Percentiles rank a stretch among this genome's conserved stretches.
Evolutionary conservation across 2,888 invertebrate species (phyloP).

Genomic region (Neocrepidodera transversa): DNA sequence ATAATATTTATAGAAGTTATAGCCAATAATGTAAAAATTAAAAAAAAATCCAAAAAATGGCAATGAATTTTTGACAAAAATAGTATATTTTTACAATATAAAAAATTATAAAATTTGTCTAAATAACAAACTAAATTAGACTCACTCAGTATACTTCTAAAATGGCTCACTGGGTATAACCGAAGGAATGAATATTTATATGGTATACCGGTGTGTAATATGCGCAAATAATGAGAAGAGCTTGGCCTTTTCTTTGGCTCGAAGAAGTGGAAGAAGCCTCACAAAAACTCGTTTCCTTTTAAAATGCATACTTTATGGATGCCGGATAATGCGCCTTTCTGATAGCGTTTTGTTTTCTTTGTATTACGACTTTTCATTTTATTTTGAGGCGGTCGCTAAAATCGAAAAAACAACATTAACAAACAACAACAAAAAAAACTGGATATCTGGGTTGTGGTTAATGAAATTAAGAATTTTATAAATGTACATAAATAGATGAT

Average conservation of each 20-base stretch:
- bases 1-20: no score
- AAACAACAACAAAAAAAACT: no score
- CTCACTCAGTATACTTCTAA: no score
- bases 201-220: slow-evolving; percentile 51
- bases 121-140: no score
- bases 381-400: slow-evolving; percentile 10
- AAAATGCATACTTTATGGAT: slow-evolving; percentile 58
- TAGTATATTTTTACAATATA: no score
- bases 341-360: slow-evolving; percentile 39
- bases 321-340: slow-evolving; percentile 51
- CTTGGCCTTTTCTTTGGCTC: slow-evolving; percentile 48
- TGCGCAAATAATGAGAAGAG: slow-evolving; percentile 55
- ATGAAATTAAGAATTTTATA: background rate
- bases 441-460: background rate
- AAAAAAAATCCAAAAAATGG: no score
- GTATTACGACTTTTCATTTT: slow-evolving; percentile 34
- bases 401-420: background rate
- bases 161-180: slow-evolving; percentile 40
- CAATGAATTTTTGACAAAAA: no score
- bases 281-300: slow-evolving; percentile 53
- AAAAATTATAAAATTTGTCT: no score
- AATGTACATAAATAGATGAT: no score
- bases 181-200: slow-evolving; percentile 34
- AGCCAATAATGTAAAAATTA: no score
- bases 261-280: slow-evolving; percentile 49